Evolutionary conservation across 2,888 invertebrate genomes (phyloP), one percentile per base, ranked within the genome.

Genomic region (Corbicula japonica): DNA sequence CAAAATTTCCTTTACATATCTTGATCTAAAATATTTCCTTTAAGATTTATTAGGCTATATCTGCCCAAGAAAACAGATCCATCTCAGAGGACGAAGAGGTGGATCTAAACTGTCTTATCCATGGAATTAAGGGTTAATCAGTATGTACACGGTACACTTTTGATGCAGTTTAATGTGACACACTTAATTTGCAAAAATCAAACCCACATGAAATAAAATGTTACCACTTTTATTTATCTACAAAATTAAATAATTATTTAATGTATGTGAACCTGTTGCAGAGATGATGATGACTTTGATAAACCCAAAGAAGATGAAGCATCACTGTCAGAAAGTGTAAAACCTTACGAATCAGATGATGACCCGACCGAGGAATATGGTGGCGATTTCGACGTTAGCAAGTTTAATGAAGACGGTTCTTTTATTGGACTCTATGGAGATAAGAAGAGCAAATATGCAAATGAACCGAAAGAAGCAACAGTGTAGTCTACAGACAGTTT

Each of bases 321-420:
- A 0, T 87, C 86, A 0, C 69, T 86, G 23, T 71, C 85, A 0
- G 85, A 81, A 23, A 82, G 83, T 50, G 82, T 79, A 26, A 76
- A 76, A 28, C 81, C 83, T 46, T 78, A 79, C 30, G 76, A 83
- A 18, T 81, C 81, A 5, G 85, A 85, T 26, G 80, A 80, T 8
- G 84, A 85, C 63, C 80, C 78, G 28, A 82, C 83, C 18, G 83
- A 70, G 54, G 87, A 86, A 52, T 87, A 87, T 28, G 86, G 79
- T 1, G 83, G 76, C 8, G 86, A 83, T 65, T 72, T 80, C n/a
- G 82, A 85, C 21, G 50, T 76, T 32, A 69, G 71, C 38, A 86
- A 85, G 58, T 86, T 85, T 74, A 86, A 83, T 35, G 85, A 86
- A 41, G 86, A 86, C 18, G 86, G 86, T 10, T 86, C 86, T 18